Evolutionary conservation across 2,888 invertebrate species (phyloP).

Genomic region (Microplitis deprimator): DNA sequence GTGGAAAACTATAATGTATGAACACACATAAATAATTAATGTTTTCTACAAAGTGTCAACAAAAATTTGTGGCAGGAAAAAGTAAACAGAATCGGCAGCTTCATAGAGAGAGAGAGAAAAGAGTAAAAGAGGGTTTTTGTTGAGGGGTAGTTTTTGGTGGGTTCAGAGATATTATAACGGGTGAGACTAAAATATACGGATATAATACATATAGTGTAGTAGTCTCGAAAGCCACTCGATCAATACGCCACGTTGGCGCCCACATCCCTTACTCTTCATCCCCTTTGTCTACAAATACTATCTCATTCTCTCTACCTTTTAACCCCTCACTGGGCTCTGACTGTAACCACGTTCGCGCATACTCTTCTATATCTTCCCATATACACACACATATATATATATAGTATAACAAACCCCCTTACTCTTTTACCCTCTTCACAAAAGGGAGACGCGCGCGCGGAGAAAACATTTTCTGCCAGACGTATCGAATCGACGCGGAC

Average conservation of each 20-base stretch:
- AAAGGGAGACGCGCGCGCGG: conserved; percentile 46
- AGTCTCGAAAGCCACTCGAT: conserved; percentile 70
- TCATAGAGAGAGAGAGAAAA: conserved; percentile 22
- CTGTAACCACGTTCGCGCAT: conserved; percentile 37
- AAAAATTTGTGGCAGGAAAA: conserved; percentile 42
- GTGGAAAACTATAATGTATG: background rate
- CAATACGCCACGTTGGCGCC: conserved; percentile 71
- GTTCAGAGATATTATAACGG: conserved; percentile 53
- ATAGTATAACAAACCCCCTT: conserved; percentile 1
- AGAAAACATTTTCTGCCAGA: conserved; percentile 57
- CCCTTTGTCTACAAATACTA: conserved; percentile 20
- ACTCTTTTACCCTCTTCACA: conserved; percentile 26
- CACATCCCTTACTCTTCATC: conserved; percentile 58
- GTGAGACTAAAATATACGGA: conserved; percentile 54
- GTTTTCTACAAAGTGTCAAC: conserved; percentile 37
- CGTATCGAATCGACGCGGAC: conserved; percentile 59
- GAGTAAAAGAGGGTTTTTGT: background rate
- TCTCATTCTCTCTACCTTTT: background rate
- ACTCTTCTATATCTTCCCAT: conserved; percentile 31
- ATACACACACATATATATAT: conserved; percentile 2
- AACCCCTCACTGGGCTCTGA: conserved; percentile 11
- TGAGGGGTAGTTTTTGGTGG: conserved; percentile 35
- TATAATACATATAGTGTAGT: conserved; percentile 42
- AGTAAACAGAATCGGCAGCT: conserved; percentile 47
- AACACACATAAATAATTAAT: conserved; percentile 35